Percentiles rank a stretch among this genome's conserved stretches.
These are phyloP conservation scores for Hydrolagus affinis DNA, from an alignment of 2,113 vertebrate species.

Conservation along the genomic window DNA sequence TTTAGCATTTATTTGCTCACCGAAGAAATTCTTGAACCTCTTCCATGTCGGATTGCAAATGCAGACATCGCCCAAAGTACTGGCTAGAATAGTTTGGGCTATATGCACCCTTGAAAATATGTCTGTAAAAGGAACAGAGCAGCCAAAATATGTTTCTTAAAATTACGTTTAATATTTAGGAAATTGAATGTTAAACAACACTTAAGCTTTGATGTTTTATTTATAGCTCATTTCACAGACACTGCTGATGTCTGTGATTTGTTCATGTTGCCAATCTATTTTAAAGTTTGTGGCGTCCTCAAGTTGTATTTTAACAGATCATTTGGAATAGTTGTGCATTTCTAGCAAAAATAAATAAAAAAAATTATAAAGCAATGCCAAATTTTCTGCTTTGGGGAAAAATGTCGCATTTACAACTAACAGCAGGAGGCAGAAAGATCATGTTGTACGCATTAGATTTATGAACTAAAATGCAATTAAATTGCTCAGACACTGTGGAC, in stretches of 20 bases:
- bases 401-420: conserved; percentile 25
- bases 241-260: conserved; percentile 18
- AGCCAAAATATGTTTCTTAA: conserved; percentile 15
- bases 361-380: conserved; percentile 6
- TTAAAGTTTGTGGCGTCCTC: conserved; percentile 30
- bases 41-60: conserved; percentile 10
- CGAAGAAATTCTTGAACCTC: conserved; percentile 25
- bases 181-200: neutral
- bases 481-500: conserved; percentile 5
- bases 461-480: conserved; percentile 30
- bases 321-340: conserved; percentile 17
- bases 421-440: conserved; percentile 20
- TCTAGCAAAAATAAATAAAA: conserved; percentile 25
- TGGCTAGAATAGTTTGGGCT: neutral
- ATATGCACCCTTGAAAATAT: neutral
- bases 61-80: conserved; percentile 17
- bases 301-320: conserved; percentile 15
- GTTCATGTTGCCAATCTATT: conserved; percentile 25
- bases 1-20: conserved; percentile 27
- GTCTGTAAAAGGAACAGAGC: neutral
- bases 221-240: conserved; percentile 19
- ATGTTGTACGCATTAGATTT: conserved; percentile 10
- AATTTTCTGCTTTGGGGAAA: neutral
- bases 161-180: conserved; percentile 1
- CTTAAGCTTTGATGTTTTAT: neutral